Evolutionary conservation across 53 echinoderm and acorn worm genomes (phyloP).

Genomic region (Paelopatides confundens): DNA sequence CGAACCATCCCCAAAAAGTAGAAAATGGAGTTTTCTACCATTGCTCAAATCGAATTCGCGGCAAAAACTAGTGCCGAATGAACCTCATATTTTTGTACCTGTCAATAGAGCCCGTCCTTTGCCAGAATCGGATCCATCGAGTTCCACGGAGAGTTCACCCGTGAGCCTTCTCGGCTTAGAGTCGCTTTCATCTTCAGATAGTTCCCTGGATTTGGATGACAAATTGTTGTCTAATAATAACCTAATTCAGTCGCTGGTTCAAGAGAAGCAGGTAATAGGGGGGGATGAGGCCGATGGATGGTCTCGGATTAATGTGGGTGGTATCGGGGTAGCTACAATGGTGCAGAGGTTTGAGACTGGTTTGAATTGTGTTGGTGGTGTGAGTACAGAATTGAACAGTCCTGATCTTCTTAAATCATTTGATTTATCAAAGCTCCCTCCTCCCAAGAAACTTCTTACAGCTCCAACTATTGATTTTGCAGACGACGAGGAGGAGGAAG

Average conservation of each 20-base stretch:
- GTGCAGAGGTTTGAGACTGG: not conserved
- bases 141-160: conserved; percentile 28
- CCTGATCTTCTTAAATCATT: not conserved
- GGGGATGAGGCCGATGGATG: not conserved
- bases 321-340: not conserved
- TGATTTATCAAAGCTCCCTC: not conserved
- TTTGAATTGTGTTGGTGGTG: too few relatives aligned
- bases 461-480: conserved; percentile 38
- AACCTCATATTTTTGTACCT: conserved; percentile 1
- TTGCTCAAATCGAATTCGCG: not conserved
- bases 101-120: conserved; percentile 22
- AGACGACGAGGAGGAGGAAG: not conserved
- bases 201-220: conserved; percentile 7
- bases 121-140: conserved; percentile 37
- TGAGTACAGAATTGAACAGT: not conserved
- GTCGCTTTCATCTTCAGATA: not conserved
- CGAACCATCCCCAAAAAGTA: not conserved
- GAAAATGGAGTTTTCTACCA: conserved; percentile 11
- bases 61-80: not conserved
- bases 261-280: not conserved
- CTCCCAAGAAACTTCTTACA: not conserved
- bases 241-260: conserved; percentile 12
- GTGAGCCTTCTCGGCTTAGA: not conserved
- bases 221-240: conserved; percentile 18
- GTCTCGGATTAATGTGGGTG: not conserved